Evolutionary conservation across 2,797 vertebrate genomes (phyloP), one percentile per base, ranked within the genome.

Genomic region (Sebastes iracundus): DNA sequence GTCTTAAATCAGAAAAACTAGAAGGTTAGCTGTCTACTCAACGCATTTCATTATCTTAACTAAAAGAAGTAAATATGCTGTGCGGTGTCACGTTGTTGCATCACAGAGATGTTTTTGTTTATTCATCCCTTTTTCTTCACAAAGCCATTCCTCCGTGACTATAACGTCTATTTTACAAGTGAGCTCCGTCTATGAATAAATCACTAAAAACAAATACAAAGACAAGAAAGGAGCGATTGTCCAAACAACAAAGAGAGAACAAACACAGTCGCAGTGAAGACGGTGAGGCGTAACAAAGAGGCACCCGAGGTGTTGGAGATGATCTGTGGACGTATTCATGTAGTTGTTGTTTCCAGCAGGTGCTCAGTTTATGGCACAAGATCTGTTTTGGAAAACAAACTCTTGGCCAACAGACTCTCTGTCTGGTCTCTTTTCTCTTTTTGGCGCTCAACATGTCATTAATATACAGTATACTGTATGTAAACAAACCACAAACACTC

Each of bases 101-200:
- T 84, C 80, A 87, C 65, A 63, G 64, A 63, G 22, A 18, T 49
- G 66, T 59, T 80, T 84, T 86, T 87, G 60, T 83, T 82, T 87
- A 77, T 75, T 72, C 53, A 30, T 71, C 42, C 14, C 42, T 62
- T 70, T 70, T 66, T 68, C 18, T 56, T 73, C 66, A 65, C n/a
- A 32, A 42, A 22, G 35, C 63, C 1, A 59, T 62, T 74, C 86
- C 72, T 38, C 52, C 8, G 77, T 78, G 79, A 70, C 16, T 59
- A 13, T 59, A 18, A 80, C 32, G 49, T 67, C 65, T 77, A 2
- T 75, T 86, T 86, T 65, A 77, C 78, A 73, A 64, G 71, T 63
- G 13, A 69, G 75, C 66, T 55, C 72, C 2, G 2, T 76, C 77
- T 79, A 79, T 83, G 87, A 90, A 90, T 91, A 87, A 82, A 88